These are phyloP conservation scores for Cryptus viduatorius DNA, from an alignment of 2,888 invertebrate species.

Conservation along the genomic window DNA sequence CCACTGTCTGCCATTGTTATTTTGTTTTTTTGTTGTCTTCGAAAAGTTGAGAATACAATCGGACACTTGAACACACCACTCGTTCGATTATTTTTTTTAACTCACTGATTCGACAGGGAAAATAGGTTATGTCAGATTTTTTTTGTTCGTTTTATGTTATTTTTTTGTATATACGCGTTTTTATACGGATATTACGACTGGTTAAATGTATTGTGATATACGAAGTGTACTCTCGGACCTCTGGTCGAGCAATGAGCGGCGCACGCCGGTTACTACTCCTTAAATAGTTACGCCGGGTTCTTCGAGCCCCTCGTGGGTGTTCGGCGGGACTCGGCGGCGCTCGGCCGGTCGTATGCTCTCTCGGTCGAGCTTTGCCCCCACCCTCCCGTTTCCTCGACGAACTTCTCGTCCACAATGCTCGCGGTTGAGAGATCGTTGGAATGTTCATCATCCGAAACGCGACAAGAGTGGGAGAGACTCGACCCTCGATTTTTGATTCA, in stretches of 20 bases:
- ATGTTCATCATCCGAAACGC: slow-evolving; percentile 51
- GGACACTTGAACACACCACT: slow-evolving; percentile 55
- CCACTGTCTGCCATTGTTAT: slow-evolving; percentile 92
- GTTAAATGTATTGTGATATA: slow-evolving; percentile 9
- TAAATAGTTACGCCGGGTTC: slow-evolving; percentile 80
- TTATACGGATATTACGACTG: slow-evolving; percentile 19
- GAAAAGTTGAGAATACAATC: slow-evolving; percentile 18
- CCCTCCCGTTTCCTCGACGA: slow-evolving; percentile 8
- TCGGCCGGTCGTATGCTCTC: slow-evolving; percentile 61
- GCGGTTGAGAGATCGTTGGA: slow-evolving; percentile 24
- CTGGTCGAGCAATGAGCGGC: slow-evolving; percentile 80
- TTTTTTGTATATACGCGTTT: slow-evolving; percentile 28
- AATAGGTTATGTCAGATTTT: neutral
- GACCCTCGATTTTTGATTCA: slow-evolving; percentile 37
- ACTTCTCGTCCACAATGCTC: neutral
- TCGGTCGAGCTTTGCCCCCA: slow-evolving; percentile 5
- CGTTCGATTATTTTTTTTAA: slow-evolving; percentile 1
- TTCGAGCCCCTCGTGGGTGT: slow-evolving; percentile 71
- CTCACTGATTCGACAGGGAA: slow-evolving; percentile 30
- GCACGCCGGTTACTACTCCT: slow-evolving; percentile 79
- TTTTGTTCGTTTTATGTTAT: neutral
- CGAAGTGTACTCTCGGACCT: slow-evolving; percentile 60
- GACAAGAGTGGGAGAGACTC: neutral
- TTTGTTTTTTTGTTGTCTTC: slow-evolving; percentile 19
- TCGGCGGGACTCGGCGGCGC: slow-evolving; percentile 69